phyloP scores from a whole-genome alignment of 2,113 vertebrate genomes.

The Thymallus thymallus region DNA sequence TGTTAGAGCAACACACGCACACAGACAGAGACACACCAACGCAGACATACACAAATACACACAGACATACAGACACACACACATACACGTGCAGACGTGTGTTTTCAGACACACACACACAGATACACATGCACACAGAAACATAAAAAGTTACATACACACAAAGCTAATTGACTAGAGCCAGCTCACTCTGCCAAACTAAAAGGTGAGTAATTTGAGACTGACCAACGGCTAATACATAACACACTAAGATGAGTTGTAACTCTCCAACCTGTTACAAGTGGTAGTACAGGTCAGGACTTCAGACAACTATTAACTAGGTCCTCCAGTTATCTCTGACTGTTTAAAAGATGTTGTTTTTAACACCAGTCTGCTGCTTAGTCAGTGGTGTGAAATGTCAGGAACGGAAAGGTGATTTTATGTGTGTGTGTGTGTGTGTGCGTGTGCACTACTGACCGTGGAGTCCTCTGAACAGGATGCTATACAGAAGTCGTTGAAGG shows the following conservation, averaged over 20 bases:
- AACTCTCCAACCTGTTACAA: not conserved
- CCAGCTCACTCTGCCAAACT: not conserved
- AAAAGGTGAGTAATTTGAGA: no score
- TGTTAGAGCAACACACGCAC: slow-evolving; percentile 44
- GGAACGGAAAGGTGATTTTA: not conserved
- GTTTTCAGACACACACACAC: not conserved
- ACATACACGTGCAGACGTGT: no score
- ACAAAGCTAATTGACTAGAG: not conserved
- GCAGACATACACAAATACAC: not conserved
- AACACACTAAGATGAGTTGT: no score
- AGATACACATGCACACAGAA: no score
- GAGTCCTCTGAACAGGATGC: slow-evolving; percentile 91
- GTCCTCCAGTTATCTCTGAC: no score
- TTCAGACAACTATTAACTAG: no score
- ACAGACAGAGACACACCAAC: not conserved
- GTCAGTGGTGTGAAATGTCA: not conserved
- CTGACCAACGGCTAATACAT: no score
- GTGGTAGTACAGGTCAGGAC: not conserved
- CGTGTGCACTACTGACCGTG: slow-evolving; percentile 76
- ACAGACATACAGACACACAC: not conserved
- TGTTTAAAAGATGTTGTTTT: no score
- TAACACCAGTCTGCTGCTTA: not conserved
- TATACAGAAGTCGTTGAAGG: slow-evolving; percentile 88
- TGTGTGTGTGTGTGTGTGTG: not conserved
- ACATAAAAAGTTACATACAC: not conserved